Evolutionary conservation across 2,888 invertebrate genomes (phyloP), one percentile per base, ranked within the genome.

Genomic region (Pseudeuparius sepicola): DNA sequence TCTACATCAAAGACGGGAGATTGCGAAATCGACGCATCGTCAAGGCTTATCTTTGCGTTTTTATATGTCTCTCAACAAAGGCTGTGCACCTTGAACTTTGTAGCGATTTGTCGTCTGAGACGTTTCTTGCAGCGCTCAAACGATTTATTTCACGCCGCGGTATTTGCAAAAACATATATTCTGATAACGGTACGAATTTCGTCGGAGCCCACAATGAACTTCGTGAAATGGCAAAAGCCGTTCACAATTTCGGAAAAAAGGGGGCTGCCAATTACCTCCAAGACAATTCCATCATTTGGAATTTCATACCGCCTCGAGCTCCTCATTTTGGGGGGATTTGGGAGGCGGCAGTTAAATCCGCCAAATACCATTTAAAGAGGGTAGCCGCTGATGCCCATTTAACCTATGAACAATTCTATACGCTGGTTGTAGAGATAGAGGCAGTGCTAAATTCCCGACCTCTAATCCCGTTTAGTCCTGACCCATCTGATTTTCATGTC

Each of bases 261-360:
- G n/a, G n/a, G n/a, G n/a, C n/a, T n/a, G n/a, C n/a, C n/a, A 31
- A 33, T 14, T n/a, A 14, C n/a, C 20, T 36, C 10, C 23, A 34
- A 9, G 12, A 30, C 12, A 32, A 40, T 13, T 24, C 10, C 6
- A 40, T 42, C 10, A 28, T 15, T 12, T 56, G 55, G 55, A 39
- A 50, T 26, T 56, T 53, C 36, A 51, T 45, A n/a, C n/a, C n/a
- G 25, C 52, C 52, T 1, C 42, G 54, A 6, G 42, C 49, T 4
- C 52, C 52, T 2, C 45, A 52, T 32, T 51, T 51, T 24, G 55
- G 54, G 4, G 55, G 54, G 9, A 20, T 55, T 4, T 54, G 52
- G 53, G 56, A 58, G 34, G 45, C 51, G 3, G 49, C 42, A 10
- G 44, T 56, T 4, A 50, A 48, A 17, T 43, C 45, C 2, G 39